Evolutionary conservation across 2,113 vertebrate genomes (phyloP).

Genomic region (Aplodontia rufa): DNA sequence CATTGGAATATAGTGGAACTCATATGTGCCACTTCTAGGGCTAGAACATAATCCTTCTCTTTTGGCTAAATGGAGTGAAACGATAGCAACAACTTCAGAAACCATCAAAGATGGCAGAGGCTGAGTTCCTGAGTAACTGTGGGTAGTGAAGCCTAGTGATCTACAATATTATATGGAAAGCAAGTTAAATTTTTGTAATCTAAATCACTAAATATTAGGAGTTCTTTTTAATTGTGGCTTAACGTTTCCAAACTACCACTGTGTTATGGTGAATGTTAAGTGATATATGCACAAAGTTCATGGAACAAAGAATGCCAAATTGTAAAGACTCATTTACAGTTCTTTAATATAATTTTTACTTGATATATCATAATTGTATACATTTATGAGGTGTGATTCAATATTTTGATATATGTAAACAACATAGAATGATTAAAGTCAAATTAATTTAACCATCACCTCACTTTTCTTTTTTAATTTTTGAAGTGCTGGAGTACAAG

Average conservation of each 20-base stretch:
- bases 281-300: not conserved
- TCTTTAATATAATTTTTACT: not conserved
- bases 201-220: not conserved
- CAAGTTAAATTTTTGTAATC: not conserved
- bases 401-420: not conserved
- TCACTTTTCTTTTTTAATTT: not conserved
- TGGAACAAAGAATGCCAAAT: not conserved
- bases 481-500: too few relatives aligned
- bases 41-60: rapidly evolving
- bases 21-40: not conserved
- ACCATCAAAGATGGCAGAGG: not conserved
- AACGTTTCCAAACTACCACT: not conserved
- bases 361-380: not conserved
- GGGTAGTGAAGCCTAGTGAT: not conserved
- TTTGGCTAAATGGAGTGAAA: not conserved
- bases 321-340: not conserved
- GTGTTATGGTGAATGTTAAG: not conserved
- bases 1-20: not conserved
- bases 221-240: not conserved
- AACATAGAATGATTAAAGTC: not conserved
- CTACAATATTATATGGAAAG: not conserved
- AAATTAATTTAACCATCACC: not conserved
- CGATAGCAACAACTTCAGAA: not conserved
- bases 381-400: not conserved
- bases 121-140: not conserved